Conservation (phyloP, 2,797 vertebrate genomes). For the Pteronotus mesoamericanus region DNA sequence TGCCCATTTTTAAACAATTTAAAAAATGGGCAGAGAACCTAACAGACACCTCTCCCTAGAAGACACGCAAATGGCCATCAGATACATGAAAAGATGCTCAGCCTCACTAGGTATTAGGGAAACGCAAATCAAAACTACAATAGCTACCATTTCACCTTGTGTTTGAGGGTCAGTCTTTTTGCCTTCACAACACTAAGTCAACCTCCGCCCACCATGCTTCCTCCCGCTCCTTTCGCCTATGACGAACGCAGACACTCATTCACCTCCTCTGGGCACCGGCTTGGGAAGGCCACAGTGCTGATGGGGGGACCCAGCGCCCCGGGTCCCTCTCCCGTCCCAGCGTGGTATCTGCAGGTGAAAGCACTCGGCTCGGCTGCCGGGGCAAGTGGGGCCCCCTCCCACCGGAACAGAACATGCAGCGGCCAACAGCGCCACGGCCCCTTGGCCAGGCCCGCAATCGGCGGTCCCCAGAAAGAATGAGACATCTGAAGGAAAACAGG, state of each 20-base stretch:
- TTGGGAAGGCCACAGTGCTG: constrained; percentile 10
- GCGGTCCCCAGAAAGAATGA: constrained; percentile 54
- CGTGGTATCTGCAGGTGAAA: neutral
- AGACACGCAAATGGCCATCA: neutral
- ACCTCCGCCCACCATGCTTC: rapidly evolving
- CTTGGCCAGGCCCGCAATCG: constrained; percentile 39
- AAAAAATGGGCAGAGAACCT: neutral
- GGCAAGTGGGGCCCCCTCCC: neutral
- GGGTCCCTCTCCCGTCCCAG: neutral
- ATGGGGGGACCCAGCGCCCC: neutral
- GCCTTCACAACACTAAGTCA: neutral
- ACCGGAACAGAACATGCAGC: neutral
- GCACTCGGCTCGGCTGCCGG: neutral
- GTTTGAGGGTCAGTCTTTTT: neutral
- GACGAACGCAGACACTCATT: rapidly evolving
- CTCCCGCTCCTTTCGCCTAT: neutral
- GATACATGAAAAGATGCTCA: neutral
- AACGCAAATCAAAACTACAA: neutral
- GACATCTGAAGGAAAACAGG: constrained; percentile 63
- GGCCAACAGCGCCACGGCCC: neutral
- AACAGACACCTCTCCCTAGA: neutral
- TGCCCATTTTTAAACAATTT: neutral
- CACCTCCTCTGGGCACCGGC: rapidly evolving
- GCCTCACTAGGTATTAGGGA: neutral
- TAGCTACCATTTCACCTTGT: neutral